Percentiles rank a stretch among this genome's conserved stretches.
phyloP scores from a whole-genome alignment of 1,140 invertebrate species.

The Bombus terrestris region DNA sequence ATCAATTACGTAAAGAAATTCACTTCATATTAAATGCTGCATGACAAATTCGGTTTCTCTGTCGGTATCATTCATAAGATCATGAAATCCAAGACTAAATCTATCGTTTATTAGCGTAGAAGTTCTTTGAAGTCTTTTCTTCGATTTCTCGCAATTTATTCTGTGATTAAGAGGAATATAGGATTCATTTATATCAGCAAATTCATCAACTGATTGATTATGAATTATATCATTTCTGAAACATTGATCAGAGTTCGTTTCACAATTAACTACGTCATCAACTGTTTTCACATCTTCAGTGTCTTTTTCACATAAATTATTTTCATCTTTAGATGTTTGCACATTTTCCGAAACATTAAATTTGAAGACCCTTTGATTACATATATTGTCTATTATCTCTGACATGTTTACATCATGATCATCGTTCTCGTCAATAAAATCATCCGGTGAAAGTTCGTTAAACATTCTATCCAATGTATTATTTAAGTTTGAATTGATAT shows the following conservation, averaged over 20 bases:
- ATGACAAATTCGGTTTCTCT: too few species aligned
- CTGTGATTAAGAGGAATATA: constrained; percentile 74
- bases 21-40: too few species aligned
- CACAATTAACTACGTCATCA: background rate
- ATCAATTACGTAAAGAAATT: too few species aligned
- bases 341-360: constrained; percentile 13
- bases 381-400: constrained; percentile 84
- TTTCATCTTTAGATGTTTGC: background rate
- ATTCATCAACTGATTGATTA: constrained; percentile 63
- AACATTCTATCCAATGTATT: constrained; percentile 73
- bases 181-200: constrained; percentile 66
- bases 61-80: too few species aligned
- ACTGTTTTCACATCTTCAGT: background rate
- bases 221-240: background rate
- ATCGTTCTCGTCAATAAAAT: constrained; percentile 80
- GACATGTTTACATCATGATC: constrained; percentile 83
- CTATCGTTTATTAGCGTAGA: constrained; percentile 17
- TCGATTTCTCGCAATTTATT: constrained; percentile 35
- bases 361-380: constrained; percentile 42
- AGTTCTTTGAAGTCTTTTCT: constrained; percentile 16
- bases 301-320: background rate
- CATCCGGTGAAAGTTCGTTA: constrained; percentile 78
- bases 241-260: background rate
- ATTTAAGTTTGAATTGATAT: constrained; percentile 67
- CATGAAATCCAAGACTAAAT: constrained; percentile 57